Evolutionary conservation across 2,888 invertebrate genomes (phyloP), one percentile per base, ranked within the genome.

Genomic region (Drosophila anomelani): DNA sequence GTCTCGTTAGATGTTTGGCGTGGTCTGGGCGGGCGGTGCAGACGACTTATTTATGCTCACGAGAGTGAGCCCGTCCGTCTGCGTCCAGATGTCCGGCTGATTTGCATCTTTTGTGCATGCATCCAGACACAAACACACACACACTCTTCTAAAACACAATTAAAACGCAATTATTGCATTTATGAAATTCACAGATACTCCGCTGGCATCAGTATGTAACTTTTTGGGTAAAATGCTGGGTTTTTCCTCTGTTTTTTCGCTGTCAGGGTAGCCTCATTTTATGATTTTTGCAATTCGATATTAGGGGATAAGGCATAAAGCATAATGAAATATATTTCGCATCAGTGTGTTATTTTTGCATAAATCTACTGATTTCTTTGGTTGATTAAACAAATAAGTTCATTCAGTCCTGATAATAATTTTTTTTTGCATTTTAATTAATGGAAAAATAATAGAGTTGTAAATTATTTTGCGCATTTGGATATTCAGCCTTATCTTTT

Each of bases 141-240:
- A 34, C 10, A 34, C 32, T 34, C 32, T 10, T 34, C 32, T 10
- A 3, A 49, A 17, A 53, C 38, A 60, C 17, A n/a, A n/a, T n/a
- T n/a, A n/a, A n/a, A n/a, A n/a, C n/a, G 82, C 86, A 89, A 88
- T 88, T 88, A 89, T 85, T 80, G 79, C 77, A 80, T 83, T 87
- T 85, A 85, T 85, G 79, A 79, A 81, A 85, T 80, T 80, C 64
- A 72, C 57, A 63, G 64, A 72, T 58, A 64, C 53, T 58, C 73
- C 72, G 47, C 43, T 46, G 53, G 55, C 46, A 49, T 41, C 39
- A 43, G 71, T 71, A 34, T 44, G 62, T 53, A 51, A 44, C 49
- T 71, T 56, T 63, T 63, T 41, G 62, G 51, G 38, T 60, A 8
- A 43, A 62, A 46, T 53, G 38, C 44, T 36, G 38, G 15, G 47